phyloP scores from a whole-genome alignment of 30 jellyfish, hydroid and myxozoan species.

The Nemopilema nomurai region DNA sequence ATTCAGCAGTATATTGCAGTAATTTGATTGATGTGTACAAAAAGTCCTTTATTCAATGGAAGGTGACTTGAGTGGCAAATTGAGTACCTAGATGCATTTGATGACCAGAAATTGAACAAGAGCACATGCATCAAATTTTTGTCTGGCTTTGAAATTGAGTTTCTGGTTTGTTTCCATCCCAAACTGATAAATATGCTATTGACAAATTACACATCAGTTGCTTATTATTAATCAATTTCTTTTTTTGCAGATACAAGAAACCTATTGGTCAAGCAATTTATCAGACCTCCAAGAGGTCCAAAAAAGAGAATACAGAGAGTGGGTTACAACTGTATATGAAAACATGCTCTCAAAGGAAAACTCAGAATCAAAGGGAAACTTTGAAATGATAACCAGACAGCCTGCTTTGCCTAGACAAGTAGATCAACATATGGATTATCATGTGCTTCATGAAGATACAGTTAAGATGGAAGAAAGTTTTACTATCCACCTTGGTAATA shows the following conservation, averaged over 20 bases:
- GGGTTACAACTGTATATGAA: conserved; percentile 91
- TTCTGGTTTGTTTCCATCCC: neutral
- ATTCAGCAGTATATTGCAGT: no score
- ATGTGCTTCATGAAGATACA: conserved; percentile 65
- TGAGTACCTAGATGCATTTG: no score
- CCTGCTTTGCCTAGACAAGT: conserved; percentile 43
- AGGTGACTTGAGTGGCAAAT: no score
- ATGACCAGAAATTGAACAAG: no score
- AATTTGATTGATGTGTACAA: no score
- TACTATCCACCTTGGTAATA: conserved; percentile 85
- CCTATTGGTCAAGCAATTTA: conserved; percentile 91
- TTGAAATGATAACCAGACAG: conserved; percentile 13
- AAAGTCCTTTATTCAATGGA: no score
- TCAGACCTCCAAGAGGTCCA: conserved; percentile 90
- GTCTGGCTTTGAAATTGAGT: neutral
- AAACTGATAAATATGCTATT: neutral
- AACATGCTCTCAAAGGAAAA: conserved; percentile 52
- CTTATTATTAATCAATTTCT: neutral
- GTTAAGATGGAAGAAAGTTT: conserved; percentile 88
- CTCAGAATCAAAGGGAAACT: conserved; percentile 1
- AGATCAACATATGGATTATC: conserved; percentile 41
- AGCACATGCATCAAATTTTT: neutral
- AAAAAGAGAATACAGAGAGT: conserved; percentile 87
- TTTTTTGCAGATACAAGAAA: conserved; percentile 75
- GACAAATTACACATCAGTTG: neutral